A percentile compares a stretch with the other conserved stretches of the same genome.
Evolutionary conservation across 1,140 invertebrate genomes (phyloP).

Genomic region (Probaryconus sp.): DNA sequence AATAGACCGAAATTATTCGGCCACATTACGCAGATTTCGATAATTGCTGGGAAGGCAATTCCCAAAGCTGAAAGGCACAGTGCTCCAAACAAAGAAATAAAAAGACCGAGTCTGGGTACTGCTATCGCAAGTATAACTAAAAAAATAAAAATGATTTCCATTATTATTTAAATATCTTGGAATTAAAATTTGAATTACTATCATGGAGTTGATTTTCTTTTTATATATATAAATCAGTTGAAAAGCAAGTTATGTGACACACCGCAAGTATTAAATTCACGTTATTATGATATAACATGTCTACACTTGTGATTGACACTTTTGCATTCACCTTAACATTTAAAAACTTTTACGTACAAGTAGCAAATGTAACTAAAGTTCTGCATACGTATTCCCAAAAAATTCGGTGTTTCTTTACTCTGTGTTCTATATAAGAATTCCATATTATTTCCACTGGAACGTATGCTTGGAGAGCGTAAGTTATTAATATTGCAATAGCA

Average conservation of each 20-base stretch:
- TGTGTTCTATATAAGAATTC: constrained; percentile 82
- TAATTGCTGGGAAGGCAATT: constrained; percentile 92
- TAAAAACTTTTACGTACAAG: constrained; percentile 83
- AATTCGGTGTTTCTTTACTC: constrained; percentile 67
- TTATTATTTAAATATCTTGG: too few relatives aligned
- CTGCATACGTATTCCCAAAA: constrained; percentile 84
- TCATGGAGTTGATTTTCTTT: not conserved
- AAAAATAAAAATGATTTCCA: constrained; percentile 62
- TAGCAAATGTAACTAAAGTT: constrained; percentile 83
- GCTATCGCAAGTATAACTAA: constrained; percentile 87
- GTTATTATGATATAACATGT: too few relatives aligned
- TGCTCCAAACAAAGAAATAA: constrained; percentile 94
- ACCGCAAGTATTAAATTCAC: too few relatives aligned
- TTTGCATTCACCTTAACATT: not conserved
- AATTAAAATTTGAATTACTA: too few relatives aligned
- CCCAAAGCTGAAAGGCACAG: constrained; percentile 90
- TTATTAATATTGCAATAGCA: constrained; percentile 89
- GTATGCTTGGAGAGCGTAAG: constrained; percentile 92
- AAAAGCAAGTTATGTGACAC: too few relatives aligned
- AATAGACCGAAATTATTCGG: constrained; percentile 72
- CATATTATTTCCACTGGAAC: constrained; percentile 93
- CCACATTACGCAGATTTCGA: constrained; percentile 85
- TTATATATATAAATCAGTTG: too few relatives aligned
- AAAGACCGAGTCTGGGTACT: constrained; percentile 89
- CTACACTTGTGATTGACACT: too few relatives aligned